Conservation (phyloP, 1,140 invertebrate species). For the Camponotus pennsylvanicus region DNA sequence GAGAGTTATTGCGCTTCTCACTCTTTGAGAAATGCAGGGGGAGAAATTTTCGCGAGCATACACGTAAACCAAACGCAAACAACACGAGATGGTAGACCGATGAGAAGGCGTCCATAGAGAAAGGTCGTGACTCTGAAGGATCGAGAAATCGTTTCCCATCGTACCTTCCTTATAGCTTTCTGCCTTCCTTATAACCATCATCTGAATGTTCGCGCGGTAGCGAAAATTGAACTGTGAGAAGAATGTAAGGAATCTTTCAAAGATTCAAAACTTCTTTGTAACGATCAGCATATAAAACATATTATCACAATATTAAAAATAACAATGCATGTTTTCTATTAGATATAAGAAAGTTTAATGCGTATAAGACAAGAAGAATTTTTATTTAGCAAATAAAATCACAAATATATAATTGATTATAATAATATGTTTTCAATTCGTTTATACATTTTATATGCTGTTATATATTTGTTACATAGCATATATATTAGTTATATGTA, state of each 20-base stretch:
- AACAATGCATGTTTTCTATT: neutral
- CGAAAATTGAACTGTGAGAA: constrained; percentile 46
- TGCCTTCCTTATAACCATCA: constrained; percentile 21
- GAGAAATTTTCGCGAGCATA: constrained; percentile 22
- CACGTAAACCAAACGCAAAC: constrained; percentile 39
- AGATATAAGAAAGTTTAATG: neutral
- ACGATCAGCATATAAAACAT: neutral
- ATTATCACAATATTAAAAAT: neutral
- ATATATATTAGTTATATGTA: too few species aligned
- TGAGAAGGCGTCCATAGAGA: constrained; percentile 28
- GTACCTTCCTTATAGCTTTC: constrained; percentile 57
- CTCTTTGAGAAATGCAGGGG: neutral
- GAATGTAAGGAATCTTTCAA: constrained; percentile 13
- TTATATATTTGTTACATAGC: too few species aligned
- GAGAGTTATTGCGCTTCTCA: constrained; percentile 9
- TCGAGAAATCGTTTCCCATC: constrained; percentile 50
- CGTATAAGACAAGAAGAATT: neutral
- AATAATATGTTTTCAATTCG: neutral
- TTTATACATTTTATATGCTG: neutral
- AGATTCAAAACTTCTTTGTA: neutral
- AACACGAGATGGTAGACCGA: constrained; percentile 37
- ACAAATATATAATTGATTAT: constrained; percentile 4
- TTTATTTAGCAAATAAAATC: neutral
- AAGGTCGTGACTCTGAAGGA: constrained; percentile 53
- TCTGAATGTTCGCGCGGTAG: constrained; percentile 38